Conservation (phyloP, 1,140 invertebrate species). For the Brachystomella parvula region DNA sequence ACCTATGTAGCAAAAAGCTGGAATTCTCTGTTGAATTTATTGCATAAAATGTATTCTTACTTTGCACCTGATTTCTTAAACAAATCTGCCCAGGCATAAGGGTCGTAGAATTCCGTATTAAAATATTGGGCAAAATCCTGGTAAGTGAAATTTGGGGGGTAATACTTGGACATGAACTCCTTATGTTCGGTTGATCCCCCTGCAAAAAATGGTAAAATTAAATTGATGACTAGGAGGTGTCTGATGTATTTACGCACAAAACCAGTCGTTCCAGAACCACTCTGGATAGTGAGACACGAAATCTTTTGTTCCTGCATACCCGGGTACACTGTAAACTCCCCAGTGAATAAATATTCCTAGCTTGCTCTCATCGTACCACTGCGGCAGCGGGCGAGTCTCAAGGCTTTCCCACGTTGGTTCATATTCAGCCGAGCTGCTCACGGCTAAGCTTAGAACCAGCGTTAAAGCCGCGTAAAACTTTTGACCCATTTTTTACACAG, state of each 20-base stretch:
- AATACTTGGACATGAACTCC: constrained; percentile 44
- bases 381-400: constrained; percentile 48
- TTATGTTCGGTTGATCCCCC: neutral
- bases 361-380: constrained; percentile 51
- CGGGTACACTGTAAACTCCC: constrained; percentile 53
- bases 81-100: constrained; percentile 41
- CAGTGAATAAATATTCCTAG: constrained; percentile 55
- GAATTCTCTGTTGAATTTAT: neutral
- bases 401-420: constrained; percentile 48
- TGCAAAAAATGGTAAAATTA: neutral
- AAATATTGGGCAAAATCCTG: constrained; percentile 45
- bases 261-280: constrained; percentile 44
- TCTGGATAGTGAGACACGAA: no score
- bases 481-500: no score
- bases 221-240: neutral
- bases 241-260: neutral
- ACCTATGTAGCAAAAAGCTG: constrained; percentile 32
- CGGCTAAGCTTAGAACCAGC: no score
- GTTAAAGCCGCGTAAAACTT: no score
- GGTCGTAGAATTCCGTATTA: constrained; percentile 43
- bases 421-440: no score
- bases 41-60: constrained; percentile 3
- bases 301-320: no score
- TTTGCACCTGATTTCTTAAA: constrained; percentile 42
- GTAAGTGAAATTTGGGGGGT: constrained; percentile 44